Percentiles rank a stretch among this genome's conserved stretches.
These are phyloP conservation scores for Anagrus nilaparvatae DNA, from an alignment of 1,140 invertebrate genomes.

Conservation along the genomic window DNA sequence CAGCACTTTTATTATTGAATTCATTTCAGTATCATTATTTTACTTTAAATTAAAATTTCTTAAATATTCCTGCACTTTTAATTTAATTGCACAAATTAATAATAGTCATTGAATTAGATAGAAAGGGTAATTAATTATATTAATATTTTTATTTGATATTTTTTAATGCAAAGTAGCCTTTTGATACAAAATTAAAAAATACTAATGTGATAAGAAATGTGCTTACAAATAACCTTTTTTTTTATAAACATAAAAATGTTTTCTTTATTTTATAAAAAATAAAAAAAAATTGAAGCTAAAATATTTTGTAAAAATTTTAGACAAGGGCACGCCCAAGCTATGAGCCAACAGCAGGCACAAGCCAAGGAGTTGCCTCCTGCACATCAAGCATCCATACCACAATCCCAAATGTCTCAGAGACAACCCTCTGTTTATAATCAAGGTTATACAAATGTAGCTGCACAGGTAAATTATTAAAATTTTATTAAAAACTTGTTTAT, in stretches of 20 bases:
- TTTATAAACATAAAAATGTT: slow-evolving; percentile 2
- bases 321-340: slow-evolving; percentile 28
- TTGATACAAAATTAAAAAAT: too few relatives aligned
- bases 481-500: slow-evolving; percentile 2
- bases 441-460: slow-evolving; percentile 28
- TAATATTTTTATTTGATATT: too few relatives aligned
- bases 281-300: not conserved
- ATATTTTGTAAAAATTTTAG: too few relatives aligned
- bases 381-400: slow-evolving; percentile 38
- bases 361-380: slow-evolving; percentile 37
- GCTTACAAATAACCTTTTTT: not conserved
- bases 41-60: too few relatives aligned
- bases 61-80: too few relatives aligned
- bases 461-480: slow-evolving; percentile 30
- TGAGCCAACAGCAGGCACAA: slow-evolving; percentile 31
- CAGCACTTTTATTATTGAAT: too few relatives aligned
- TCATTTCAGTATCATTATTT: too few relatives aligned
- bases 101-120: too few relatives aligned
- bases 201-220: not conserved
- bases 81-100: too few relatives aligned
- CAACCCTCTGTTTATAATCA: slow-evolving; percentile 27
- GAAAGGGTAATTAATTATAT: too few relatives aligned
- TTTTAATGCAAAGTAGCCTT: too few relatives aligned
- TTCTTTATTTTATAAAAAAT: slow-evolving; percentile 4
- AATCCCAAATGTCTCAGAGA: slow-evolving; percentile 28